These are phyloP conservation scores for Protonemura montana DNA, from an alignment of 2,888 invertebrate species.

Conservation along the genomic window DNA sequence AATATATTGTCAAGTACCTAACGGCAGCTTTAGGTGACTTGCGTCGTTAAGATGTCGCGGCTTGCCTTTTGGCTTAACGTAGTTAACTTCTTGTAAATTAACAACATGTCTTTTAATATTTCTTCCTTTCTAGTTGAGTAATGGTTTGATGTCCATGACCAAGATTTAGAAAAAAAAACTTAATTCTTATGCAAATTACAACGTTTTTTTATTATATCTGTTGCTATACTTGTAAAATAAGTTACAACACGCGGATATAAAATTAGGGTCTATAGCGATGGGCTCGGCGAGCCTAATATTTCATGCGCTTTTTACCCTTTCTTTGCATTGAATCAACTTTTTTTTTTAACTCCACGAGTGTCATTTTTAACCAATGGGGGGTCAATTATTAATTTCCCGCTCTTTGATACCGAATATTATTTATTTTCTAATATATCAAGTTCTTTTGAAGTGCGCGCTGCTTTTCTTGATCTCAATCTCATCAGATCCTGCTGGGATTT, in stretches of 20 bases:
- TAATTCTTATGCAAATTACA: slow-evolving; percentile 5
- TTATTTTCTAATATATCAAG: slow-evolving; percentile 9
- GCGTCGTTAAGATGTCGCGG: neutral
- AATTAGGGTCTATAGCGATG: neutral
- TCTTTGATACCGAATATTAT: slow-evolving; percentile 2
- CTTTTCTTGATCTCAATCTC: slow-evolving; percentile 4
- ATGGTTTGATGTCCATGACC: neutral
- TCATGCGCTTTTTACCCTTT: neutral
- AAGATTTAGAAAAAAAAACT: neutral
- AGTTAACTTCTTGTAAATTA: neutral
- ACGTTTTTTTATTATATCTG: neutral
- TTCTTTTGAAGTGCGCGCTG: neutral
- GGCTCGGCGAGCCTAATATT: neutral
- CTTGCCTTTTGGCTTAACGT: neutral
- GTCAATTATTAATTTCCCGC: slow-evolving; percentile 7
- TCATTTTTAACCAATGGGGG: neutral
- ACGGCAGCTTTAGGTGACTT: neutral
- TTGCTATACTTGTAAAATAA: neutral
- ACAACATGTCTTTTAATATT: neutral
- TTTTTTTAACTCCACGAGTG: slow-evolving; percentile 2
- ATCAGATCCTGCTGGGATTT: slow-evolving; percentile 4
- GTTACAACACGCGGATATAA: neutral
- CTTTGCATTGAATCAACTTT: neutral
- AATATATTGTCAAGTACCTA: slow-evolving; percentile 7
- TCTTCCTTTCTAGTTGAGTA: neutral